phyloP scores from a whole-genome alignment of 2,113 vertebrate species.

The Pipa parva region DNA sequence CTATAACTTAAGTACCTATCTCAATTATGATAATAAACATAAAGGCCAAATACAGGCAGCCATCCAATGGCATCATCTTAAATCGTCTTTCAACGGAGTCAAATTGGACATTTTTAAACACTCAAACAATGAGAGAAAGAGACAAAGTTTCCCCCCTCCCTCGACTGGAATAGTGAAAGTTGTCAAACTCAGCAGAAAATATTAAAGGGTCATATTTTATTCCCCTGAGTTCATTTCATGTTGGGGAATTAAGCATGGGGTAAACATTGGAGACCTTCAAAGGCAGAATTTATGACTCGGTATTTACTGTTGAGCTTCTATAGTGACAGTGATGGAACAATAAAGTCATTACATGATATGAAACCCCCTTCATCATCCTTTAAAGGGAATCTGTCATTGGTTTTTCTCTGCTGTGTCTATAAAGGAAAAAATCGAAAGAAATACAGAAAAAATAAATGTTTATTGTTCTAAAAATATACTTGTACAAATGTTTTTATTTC shows the following conservation, averaged over 20 bases:
- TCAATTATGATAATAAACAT: slow-evolving; percentile 56
- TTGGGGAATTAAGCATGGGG: not conserved
- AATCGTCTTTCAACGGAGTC: slow-evolving; percentile 50
- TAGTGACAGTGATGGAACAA: too few species aligned
- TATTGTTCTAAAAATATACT: too few species aligned
- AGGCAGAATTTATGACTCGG: slow-evolving; percentile 2
- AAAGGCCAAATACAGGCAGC: slow-evolving; percentile 53
- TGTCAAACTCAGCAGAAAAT: too few species aligned
- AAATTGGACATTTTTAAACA: slow-evolving; percentile 42
- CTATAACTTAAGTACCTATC: slow-evolving; percentile 56
- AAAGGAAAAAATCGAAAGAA: too few species aligned
- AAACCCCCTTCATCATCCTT: too few species aligned
- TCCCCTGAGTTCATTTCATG: slow-evolving; percentile 4
- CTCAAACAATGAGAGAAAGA: slow-evolving; percentile 46
- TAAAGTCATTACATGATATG: too few species aligned
- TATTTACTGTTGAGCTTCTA: slow-evolving; percentile 14
- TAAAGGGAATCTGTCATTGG: too few species aligned
- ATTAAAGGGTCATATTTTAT: slow-evolving; percentile 12
- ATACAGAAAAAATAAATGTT: too few species aligned
- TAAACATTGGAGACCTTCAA: slow-evolving; percentile 19
- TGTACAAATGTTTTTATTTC: too few species aligned
- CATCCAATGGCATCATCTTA: slow-evolving; percentile 53
- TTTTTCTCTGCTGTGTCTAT: too few species aligned
- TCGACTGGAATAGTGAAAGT: not conserved
- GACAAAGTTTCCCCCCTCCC: slow-evolving; percentile 6